Percentiles rank a stretch among this genome's conserved stretches.
Conservation (phyloP, 2,113 vertebrate genomes). For the Sula dactylatra region DNA sequence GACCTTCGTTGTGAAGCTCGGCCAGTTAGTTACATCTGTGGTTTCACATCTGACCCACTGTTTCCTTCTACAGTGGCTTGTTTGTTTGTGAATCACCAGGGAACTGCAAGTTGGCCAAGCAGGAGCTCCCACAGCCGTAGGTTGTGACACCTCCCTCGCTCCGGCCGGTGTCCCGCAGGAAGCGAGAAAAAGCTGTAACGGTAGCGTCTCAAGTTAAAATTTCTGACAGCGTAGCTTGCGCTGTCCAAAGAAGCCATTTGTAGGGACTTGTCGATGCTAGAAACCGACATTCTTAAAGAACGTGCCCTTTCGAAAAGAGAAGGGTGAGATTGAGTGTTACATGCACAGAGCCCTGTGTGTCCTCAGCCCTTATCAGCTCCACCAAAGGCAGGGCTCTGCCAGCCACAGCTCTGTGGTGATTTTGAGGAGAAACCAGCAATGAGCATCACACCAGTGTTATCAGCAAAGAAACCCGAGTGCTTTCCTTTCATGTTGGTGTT, state of each 20-base stretch:
- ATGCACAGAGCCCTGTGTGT: neutral
- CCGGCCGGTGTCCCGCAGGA: neutral
- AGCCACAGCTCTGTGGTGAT: neutral
- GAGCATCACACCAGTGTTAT: neutral
- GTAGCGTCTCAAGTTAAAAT: fast-evolving
- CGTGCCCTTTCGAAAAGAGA: neutral
- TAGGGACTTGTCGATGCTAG: neutral
- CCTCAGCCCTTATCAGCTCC: neutral
- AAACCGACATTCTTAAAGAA: neutral
- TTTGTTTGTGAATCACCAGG: constrained; percentile 22
- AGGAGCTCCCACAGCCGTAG: neutral
- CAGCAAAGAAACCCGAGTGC: neutral
- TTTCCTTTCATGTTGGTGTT: neutral
- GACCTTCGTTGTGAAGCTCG: neutral
- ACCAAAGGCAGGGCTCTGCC: neutral
- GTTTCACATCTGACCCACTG: neutral
- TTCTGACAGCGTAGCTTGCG: fast-evolving
- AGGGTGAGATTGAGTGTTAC: fast-evolving
- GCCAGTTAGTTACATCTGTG: neutral
- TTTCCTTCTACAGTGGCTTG: neutral
- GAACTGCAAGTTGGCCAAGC: neutral
- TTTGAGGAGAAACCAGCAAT: neutral
- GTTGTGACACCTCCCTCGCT: neutral
- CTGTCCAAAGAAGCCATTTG: neutral
- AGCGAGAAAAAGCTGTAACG: neutral